These are phyloP conservation scores for Gracilinanus agilis DNA, from an alignment of 2,113 vertebrate genomes.

Conservation along the genomic window DNA sequence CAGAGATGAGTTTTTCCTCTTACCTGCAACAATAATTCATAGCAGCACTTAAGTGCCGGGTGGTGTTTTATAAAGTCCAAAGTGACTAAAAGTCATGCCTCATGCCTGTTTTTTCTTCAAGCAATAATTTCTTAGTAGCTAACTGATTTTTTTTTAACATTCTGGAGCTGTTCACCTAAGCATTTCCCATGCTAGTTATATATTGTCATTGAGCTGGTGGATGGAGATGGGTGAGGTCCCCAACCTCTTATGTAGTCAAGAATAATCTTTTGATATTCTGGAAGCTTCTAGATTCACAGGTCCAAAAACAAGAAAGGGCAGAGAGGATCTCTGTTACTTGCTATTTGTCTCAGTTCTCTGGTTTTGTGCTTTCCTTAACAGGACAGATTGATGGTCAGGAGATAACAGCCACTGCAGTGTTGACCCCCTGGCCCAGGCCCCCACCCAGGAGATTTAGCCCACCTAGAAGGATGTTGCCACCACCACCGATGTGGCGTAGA, in stretches of 20 bases:
- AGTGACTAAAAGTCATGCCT: background rate
- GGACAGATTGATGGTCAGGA: slow-evolving; percentile 99
- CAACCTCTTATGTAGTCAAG: background rate
- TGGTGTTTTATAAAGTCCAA: background rate
- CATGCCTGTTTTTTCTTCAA: background rate
- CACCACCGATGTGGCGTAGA: slow-evolving; percentile 95
- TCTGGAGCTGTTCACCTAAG: background rate
- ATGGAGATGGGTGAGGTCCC: background rate
- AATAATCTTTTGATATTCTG: rapidly evolving
- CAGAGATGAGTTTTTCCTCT: background rate
- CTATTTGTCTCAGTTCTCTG: background rate
- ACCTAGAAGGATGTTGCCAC: slow-evolving; percentile 94
- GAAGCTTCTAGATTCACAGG: background rate
- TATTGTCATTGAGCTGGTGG: background rate
- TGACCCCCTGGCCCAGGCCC: slow-evolving; percentile 90
- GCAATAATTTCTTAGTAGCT: background rate
- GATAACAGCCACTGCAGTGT: slow-evolving; percentile 95
- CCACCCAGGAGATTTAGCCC: slow-evolving; percentile 92
- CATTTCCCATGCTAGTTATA: background rate
- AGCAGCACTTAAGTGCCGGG: background rate
- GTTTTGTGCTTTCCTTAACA: slow-evolving; percentile 73
- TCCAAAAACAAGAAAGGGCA: background rate
- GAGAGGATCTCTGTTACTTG: background rate
- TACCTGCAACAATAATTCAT: background rate
- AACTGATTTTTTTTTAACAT: background rate